Evolutionary conservation across 2,888 invertebrate genomes (phyloP), one percentile per base, ranked within the genome.

Genomic region (Marronus borbonicus): DNA sequence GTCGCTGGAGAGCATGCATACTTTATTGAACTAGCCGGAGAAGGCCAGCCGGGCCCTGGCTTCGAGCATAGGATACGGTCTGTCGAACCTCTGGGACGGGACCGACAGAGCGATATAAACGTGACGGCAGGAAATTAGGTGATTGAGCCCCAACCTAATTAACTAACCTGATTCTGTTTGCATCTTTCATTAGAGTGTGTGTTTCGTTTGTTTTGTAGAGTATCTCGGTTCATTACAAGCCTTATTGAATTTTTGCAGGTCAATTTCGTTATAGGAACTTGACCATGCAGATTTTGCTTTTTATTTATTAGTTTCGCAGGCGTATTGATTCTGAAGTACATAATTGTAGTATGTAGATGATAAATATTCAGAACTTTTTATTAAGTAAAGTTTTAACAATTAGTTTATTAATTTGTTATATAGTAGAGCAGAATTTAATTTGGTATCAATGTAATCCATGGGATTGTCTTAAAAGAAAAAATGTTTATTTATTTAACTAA

Each of bases 61-160:
- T 55, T 20, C 10, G 36, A 52, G 52, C 31, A 0, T 31, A 58
- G 72, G 44, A 74, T 60, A 60, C 60, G 72, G 58, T 74, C 72
- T 60, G 58, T 74, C 60, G 72, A 60, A 74, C 60, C 72, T 39
- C 24, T 44, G 72, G 58, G 60, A 74, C 72, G 72, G 24, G 60
- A 60, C 28, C 60, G 60, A 17, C 60, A 74, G 72, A 58, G 44
- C 72, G 72, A 58, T 74, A 74, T 74, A 74, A 74, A 74, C 72
- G 72, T 60, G 62, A 60, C 72, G 60, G 72, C 72, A 74, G 72
- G 72, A 74, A 74, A 74, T 74, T 74, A 74, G 72, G 72, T 74
- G 72, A 74, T 74, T 60, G 72, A 74, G 72, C 72, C 72, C 72
- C 60, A 74, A 74, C 60, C 72, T 74, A 74, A 74, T 74, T 74